Base-by-base conservation (phyloP, 2,113 vertebrate genomes). In the Campylorhamphus procurvoides region DNA sequence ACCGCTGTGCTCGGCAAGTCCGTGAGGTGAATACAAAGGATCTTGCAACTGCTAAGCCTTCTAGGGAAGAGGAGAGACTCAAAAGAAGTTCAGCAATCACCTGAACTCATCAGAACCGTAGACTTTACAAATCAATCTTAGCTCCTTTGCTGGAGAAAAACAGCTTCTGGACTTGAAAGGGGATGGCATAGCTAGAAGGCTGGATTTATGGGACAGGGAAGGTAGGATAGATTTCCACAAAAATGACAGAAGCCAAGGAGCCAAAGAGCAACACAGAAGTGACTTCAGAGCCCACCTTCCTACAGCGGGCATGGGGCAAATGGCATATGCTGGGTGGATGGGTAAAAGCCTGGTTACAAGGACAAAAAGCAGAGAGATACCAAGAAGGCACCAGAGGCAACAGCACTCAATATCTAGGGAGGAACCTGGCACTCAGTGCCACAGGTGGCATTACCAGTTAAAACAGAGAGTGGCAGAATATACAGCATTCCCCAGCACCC, bases 41-140 rank as follows among this genome's bases (percentile, higher is more conserved):
- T 55, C 81, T 56, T 63, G 71, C 67, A 63, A 83, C 62, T 86
- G 72, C 64, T 94, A 74, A 93, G 44, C 78, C 90, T 95, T 86
- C 90, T 67, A 67, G 68, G 85, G 63, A 88, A 85, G 76, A 33
- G 66, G 49, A 80, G 74, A 91, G 59, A 52, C 90, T 93, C 71
- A 31, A 55, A 88, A 87, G 81, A 49, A 74, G 42, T 79, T 94
- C 78, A 74, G 50, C 35, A 67, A 42, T 76, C 0, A 0, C 31
- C 55, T 77, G 67, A 22, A 25, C 29, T 66, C 53, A 63, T 80
- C 33, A 59, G 59, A 80, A 10, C 35, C 7, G 14, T 13, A 29
- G 72, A 31, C 8, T 74, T 88, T 42, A 44, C 44, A 55, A 88
- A 74, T 77, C 29, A 63, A 12, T 64, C 47, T 71, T 71, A 89